These are phyloP conservation scores for Eulemur albifrons DNA, from an alignment of 2,797 vertebrate genomes.

Conservation along the genomic window DNA sequence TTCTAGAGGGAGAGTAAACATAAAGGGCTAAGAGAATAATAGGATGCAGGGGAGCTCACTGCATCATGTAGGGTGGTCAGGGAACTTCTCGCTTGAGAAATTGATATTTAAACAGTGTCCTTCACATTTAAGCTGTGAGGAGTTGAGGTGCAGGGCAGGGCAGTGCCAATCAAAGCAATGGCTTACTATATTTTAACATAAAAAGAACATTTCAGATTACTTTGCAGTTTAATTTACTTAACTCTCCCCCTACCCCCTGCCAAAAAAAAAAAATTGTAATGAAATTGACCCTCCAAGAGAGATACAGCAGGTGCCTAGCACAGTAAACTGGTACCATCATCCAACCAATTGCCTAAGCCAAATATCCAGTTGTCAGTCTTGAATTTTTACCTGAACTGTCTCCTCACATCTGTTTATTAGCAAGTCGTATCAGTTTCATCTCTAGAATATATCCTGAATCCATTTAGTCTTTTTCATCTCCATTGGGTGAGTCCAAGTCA, in stretches of 20 bases:
- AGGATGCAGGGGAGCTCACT: background rate
- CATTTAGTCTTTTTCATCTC: background rate
- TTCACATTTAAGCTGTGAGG: conserved; percentile 16
- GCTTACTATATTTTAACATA: conserved; percentile 8
- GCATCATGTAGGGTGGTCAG: background rate
- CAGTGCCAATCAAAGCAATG: background rate
- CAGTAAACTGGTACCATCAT: background rate
- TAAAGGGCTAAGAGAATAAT: background rate
- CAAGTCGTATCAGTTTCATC: background rate
- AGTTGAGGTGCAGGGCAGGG: background rate
- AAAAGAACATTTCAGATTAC: conserved; percentile 23
- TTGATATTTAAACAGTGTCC: background rate
- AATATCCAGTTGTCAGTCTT: background rate
- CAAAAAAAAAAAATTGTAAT: background rate
- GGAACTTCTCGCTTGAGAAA: background rate
- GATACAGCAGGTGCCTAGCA: background rate
- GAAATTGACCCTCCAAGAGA: background rate
- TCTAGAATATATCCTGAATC: conserved; percentile 5
- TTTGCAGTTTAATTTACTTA: conserved; percentile 18
- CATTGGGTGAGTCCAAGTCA: background rate
- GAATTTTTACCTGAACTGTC: background rate
- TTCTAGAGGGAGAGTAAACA: background rate
- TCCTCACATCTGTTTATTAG: background rate
- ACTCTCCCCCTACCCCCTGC: background rate
- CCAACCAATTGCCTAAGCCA: background rate